Base-by-base conservation (phyloP, 2,113 vertebrate species). In the Hiodon tergisus region DNA sequence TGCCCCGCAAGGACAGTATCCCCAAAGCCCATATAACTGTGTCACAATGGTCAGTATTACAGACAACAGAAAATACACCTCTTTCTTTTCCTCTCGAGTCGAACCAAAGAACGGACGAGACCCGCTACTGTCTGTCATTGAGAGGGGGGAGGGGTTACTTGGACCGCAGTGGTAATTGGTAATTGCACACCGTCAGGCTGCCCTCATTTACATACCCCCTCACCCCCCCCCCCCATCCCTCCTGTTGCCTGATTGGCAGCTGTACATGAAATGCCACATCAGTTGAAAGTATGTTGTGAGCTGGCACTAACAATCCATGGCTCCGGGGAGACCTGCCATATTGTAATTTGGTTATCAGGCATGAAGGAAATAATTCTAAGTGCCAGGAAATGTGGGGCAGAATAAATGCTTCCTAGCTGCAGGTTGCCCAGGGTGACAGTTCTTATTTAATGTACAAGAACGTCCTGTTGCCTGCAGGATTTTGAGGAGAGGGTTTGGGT, bases 331-430 rank as follows among this genome's bases (percentile, higher is more conserved):
- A 95, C 93, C 96, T 99, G 97, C 97, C 97, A 98, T 96, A 97
- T 98, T 99, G 96, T 99, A 98, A 99, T 98, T 98, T 98, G 95
- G 97, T 97, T 98, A 98, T 99, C 97, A 98, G 96, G 96, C 95
- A 98, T 98, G 96, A 99, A 98, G 95, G 95, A 95, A 98, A 97
- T 98, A 96, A 99, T 99, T 98, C 95, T 92, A 92, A 97, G 96
- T 97, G 96, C 97, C 96, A 98, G 95, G 92, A 94, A 90, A 96
- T 95, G 95, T 95, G 94, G 95, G 95, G 91, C 92, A 92, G 94
- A 96, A 96, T 98, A 98, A 98, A 96, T 96, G 95, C 95, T 95
- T 94, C 94, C 86, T 90, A 90, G 94, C 95, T 93, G 92, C 94
- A 89, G 93, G 93, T 97, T 96, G 96, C 95, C 95, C 94, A 91